Base-by-base conservation (phyloP, 2,888 invertebrate species). In the Anodontia alba region DNA sequence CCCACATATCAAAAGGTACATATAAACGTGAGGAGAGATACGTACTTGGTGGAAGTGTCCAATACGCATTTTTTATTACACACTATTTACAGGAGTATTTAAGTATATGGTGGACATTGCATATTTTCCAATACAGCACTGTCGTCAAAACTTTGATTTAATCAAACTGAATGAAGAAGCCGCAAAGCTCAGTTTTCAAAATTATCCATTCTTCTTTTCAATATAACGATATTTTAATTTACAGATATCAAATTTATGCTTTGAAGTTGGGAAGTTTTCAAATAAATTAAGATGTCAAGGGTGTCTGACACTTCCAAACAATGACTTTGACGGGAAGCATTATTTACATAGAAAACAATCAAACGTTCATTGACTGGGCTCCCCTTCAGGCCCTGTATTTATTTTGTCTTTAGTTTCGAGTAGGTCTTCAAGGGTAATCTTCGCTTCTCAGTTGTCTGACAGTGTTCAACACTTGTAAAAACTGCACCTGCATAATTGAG, bases 301-400 rank as follows among this genome's bases (percentile, higher is more conserved):
- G 7, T 23, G 57, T 20, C 57, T 57, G 57, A 57, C 57, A 57
- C 57, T 29, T 57, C 23, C 57, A 23, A 3, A 57, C 20, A 57
- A 57, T 26, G 57, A 29, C 26, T 26, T 57, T 57, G 57, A 57
- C 57, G 29, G 57, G 57, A 3, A 23, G 29, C 57, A 57, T 57
- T 57, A 57, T 57, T 57, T 57, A 57, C 57, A 57, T 57, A 57
- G 57, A 57, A 57, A 57, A 57, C 57, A 57, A 57, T 57, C 26
- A 57, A 26, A 1, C 57, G 57, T 57, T 57, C 57, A 29, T 57
- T 57, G 57, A 57, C 57, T 29, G 57, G 7, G 26, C 57, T 57
- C 7, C 29, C 29, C 26, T 29, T 57, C 3, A 17, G 29, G 3
- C 10, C 26, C n/a, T 17, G 57, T 29, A 10, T 57, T 26, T 17